phyloP scores from a whole-genome alignment of 2,888 invertebrate species.

The Helleia helle region DNA sequence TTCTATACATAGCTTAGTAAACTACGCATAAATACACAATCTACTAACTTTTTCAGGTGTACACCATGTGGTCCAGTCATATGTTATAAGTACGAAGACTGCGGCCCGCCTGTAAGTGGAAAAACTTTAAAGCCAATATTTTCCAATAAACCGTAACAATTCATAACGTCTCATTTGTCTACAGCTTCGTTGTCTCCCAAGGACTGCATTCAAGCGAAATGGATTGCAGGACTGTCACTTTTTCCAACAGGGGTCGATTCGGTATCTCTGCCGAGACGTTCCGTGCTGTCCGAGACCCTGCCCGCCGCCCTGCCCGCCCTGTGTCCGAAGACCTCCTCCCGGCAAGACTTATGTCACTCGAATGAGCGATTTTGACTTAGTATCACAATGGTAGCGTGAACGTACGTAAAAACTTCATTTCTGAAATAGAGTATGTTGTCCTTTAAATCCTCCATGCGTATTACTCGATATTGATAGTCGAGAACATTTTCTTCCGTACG shows the following conservation, averaged over 20 bases:
- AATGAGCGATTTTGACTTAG: conserved; percentile 63
- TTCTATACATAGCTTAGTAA: too few species aligned
- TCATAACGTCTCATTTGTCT: not conserved
- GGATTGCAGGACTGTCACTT: conserved; percentile 67
- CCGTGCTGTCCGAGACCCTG: conserved; percentile 46
- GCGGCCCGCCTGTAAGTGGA: conserved; percentile 57
- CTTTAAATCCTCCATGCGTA: too few species aligned
- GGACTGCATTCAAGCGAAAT: conserved; percentile 69
- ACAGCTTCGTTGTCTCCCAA: conserved; percentile 65
- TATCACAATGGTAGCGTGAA: conserved; percentile 55
- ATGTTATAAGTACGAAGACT: conserved; percentile 69
- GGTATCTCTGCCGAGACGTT: conserved; percentile 59
- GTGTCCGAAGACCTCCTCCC: conserved; percentile 58
- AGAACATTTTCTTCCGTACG: too few species aligned
- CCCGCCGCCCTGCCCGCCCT: conserved; percentile 61
- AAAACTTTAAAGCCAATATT: not conserved
- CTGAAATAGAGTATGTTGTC: too few species aligned
- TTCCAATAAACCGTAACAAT: not conserved
- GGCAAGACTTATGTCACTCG: conserved; percentile 66
- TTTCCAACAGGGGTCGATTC: conserved; percentile 66
- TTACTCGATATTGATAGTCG: too few species aligned
- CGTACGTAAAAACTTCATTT: conserved; percentile 17
- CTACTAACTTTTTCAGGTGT: conserved; percentile 52
- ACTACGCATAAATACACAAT: too few species aligned
- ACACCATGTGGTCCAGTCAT: conserved; percentile 66